Base-by-base conservation (phyloP, 2,888 invertebrate species). In the Physocephala rufipes region DNA sequence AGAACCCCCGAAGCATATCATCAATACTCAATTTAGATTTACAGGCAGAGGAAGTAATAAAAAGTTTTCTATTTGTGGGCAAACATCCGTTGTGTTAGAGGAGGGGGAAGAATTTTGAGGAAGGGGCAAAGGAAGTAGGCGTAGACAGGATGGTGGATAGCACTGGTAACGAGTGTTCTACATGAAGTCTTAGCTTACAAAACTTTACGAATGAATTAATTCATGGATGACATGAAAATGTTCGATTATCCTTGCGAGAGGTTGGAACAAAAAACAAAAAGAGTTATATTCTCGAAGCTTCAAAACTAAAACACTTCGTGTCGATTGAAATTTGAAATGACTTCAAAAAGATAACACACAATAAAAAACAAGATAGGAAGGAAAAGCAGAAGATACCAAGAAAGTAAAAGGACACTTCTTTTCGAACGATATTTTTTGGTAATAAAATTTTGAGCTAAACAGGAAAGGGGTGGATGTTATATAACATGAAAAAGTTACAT, bases 151-250 rank as follows among this genome's bases (percentile, higher is more conserved):
- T 28, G 28, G 36, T 61, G n/a, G 1, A 12, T 61, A 36, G 3
- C n/a, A n/a, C n/a, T n/a, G n/a, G n/a, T n/a, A n/a, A n/a, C n/a
- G n/a, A n/a, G n/a, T 58, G 67, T 58, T 67, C 26, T 67, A 24
- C 45, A 45, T 28, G 64, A 47, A 49, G 26, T n/a, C n/a, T n/a
- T n/a, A n/a, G n/a, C 61, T 30, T 30, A 9, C 36, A 1, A 62
- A 62, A 62, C 43, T 62, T 62, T 62, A 21, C 21, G 43, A 4
- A 62, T 62, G 62, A 30, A 62, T 62, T 62, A 62, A 62, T 30
- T 21, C 64, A 51, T 28, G 51, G 64, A 49, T 64, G 64, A 64
- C 64, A 64, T n/a, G 64, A 62, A 62, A 43, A 62, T 21, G 21
- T 36, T 62, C 62, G 62, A 55, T 15, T 26, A 26, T 55, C 28